These are phyloP conservation scores for Hirtodrosophila trivittata DNA, from an alignment of 2,888 invertebrate species.

Conservation along the genomic window DNA sequence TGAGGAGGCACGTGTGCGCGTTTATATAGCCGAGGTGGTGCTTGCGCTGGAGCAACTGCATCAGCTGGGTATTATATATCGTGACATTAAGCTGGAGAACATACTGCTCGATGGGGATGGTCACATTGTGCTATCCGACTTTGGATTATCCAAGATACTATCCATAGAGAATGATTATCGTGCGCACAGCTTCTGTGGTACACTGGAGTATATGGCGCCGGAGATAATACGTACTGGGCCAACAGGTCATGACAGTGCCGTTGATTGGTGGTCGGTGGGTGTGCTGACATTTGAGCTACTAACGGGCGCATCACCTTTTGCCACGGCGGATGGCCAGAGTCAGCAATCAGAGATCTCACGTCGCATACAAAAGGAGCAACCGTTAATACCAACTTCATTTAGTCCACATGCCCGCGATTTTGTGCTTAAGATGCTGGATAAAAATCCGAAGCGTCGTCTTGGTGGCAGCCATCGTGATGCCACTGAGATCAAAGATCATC, in stretches of 20 bases:
- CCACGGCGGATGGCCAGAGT: constrained; percentile 96
- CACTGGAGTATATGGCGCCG: constrained; percentile 99
- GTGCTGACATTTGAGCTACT: constrained; percentile 97
- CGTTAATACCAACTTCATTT: constrained; percentile 94
- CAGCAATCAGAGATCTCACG: constrained; percentile 97
- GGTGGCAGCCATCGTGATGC: constrained; percentile 93
- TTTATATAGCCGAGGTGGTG: constrained; percentile 98
- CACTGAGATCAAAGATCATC: constrained; percentile 94
- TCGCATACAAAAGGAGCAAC: constrained; percentile 94
- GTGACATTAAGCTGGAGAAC: constrained; percentile 98
- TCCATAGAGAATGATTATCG: constrained; percentile 88
- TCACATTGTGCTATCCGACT: constrained; percentile 98
- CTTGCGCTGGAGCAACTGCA: constrained; percentile 97
- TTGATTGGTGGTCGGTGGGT: constrained; percentile 99
- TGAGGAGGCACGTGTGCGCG: constrained; percentile 93
- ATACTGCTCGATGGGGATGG: constrained; percentile 96
- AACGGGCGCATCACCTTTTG: constrained; percentile 98
- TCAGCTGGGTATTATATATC: constrained; percentile 98
- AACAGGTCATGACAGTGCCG: constrained; percentile 97
- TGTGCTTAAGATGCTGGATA: constrained; percentile 92
- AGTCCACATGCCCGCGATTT: constrained; percentile 89
- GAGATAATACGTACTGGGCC: constrained; percentile 92
- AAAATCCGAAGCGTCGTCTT: constrained; percentile 94
- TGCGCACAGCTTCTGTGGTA: constrained; percentile 98
- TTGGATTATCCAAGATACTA: constrained; percentile 97